These are phyloP conservation scores for Oreochromis spilurus DNA, from an alignment of 2,113 vertebrate species.

Conservation along the genomic window DNA sequence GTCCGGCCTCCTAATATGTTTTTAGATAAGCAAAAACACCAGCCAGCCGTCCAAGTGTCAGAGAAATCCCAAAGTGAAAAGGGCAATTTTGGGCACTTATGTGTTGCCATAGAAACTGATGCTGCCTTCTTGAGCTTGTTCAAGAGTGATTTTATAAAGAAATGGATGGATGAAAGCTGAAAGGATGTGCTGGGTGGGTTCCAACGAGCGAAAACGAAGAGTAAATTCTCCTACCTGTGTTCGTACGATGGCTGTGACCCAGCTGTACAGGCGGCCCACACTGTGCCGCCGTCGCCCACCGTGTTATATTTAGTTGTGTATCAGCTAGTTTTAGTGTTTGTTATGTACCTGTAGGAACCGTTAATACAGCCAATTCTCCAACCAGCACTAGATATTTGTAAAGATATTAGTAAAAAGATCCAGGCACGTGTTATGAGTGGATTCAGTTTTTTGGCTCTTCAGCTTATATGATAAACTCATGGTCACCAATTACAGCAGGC, in stretches of 20 bases:
- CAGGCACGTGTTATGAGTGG: background rate
- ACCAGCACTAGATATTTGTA: background rate
- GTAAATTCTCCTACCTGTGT: background rate
- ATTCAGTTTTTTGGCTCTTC: background rate
- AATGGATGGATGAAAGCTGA: background rate
- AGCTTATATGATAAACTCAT: background rate
- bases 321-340: background rate
- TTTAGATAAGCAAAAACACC: background rate
- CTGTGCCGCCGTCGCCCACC: background rate
- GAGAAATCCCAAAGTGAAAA: conserved; percentile 9
- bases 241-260: background rate
- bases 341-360: background rate
- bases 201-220: background rate
- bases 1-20: background rate
- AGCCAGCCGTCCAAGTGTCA: background rate
- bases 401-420: background rate
- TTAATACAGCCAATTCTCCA: rapidly evolving
- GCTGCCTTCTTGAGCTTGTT: background rate
- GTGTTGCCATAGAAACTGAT: conserved; percentile 47
- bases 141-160: background rate
- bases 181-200: background rate
- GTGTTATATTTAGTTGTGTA: conserved; percentile 24
- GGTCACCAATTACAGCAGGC: background rate
- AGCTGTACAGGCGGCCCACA: background rate
- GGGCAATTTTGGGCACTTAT: background rate